Evolutionary conservation across 1,140 invertebrate genomes (phyloP), one percentile per base, ranked within the genome.

Genomic region (Calephelis nemesis): DNA sequence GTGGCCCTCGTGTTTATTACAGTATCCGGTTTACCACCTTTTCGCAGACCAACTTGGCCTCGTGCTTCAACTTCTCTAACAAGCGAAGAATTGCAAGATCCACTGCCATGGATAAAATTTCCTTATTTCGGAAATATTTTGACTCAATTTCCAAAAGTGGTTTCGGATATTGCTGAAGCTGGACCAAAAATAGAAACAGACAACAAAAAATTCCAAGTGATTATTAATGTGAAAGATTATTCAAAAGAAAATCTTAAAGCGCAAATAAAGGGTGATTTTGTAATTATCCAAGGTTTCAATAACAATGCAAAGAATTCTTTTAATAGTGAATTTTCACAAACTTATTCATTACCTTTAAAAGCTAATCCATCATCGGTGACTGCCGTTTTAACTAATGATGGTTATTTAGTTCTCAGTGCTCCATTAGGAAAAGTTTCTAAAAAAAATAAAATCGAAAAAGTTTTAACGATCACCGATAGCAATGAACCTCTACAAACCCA

Each of bases 151-250:
- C 65, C 65, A 15, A 40, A 58, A 0, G 19, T 66, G 3, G 1
- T 66, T 10, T 52, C 65, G 7, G 52, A 50, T 12, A 66, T 66
- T 40, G 40, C 65, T 11, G 65, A 66, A 45, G 65, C 65, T 19
- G 65, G 50, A 19, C 65, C 65, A 42, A 66, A 66, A 66, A 66
- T 66, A 13, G 65, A 66, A 58, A 47, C 40, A 15, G 49, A 54
- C 13, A n/a, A 5, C 40, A 40, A 40, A 11, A 66, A 66, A 47
- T 52, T 66, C 15, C 65, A 66, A 66, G 65, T 66, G 42, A 66
- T 66, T 15, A 47, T 58, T 1, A 66, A 66, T 54, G 49, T 54
- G 2, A 66, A 66, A 58, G 65, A 47, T 12, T 66, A 66, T 45
- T 47, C 45, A 52, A 66, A 58, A 45, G 50, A 66, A 58, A 47